Evolutionary conservation across 2,113 vertebrate species (phyloP).

Genomic region (Theropithecus gelada): DNA sequence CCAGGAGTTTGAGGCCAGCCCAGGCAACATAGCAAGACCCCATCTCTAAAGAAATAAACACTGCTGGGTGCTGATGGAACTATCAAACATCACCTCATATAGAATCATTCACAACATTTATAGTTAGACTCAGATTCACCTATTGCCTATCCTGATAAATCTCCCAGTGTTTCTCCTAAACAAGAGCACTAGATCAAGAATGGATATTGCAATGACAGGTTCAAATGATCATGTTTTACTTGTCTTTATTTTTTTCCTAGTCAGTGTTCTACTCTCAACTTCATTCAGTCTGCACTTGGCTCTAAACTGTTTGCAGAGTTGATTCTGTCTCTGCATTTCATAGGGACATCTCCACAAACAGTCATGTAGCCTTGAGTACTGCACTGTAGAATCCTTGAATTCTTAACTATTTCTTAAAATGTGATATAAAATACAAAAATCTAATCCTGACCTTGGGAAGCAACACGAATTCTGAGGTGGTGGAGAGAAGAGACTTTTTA

Average conservation of each 20-base stretch:
- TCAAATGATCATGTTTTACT: not conserved
- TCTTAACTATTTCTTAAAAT: not conserved
- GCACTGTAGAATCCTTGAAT: not conserved
- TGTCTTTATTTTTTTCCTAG: too few relatives aligned
- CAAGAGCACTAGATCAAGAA: too few relatives aligned
- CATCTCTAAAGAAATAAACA: too few relatives aligned
- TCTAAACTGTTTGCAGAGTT: not conserved
- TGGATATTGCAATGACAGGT: too few relatives aligned
- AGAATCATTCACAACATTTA: not conserved
- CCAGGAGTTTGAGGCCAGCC: too few relatives aligned
- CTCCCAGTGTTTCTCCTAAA: not conserved
- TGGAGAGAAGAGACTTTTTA: not conserved
- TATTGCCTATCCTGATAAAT: too few relatives aligned
- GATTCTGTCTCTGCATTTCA: too few relatives aligned
- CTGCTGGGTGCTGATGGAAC: not conserved
- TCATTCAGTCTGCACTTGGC: not conserved
- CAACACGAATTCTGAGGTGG: not conserved
- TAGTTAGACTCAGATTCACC: not conserved
- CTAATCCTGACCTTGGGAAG: not conserved
- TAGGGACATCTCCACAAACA: not conserved
- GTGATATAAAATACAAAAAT: too few relatives aligned
- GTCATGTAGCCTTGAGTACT: not conserved
- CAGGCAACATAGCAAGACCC: too few relatives aligned
- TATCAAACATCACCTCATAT: not conserved
- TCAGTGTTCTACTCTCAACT: not conserved